Evolutionary conservation across 2,797 vertebrate genomes (phyloP).

Genomic region (Pygocentrus nattereri): DNA sequence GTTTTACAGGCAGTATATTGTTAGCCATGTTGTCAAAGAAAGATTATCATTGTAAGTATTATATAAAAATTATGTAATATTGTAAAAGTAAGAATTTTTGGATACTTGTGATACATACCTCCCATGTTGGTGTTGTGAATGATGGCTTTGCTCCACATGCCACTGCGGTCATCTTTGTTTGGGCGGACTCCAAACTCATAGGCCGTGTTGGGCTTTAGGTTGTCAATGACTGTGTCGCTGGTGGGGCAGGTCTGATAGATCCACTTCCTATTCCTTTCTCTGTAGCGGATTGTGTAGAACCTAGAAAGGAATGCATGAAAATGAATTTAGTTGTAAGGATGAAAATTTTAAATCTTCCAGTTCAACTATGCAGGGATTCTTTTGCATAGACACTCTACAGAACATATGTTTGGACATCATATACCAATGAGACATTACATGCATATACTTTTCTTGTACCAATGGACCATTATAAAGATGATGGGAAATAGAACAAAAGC

Average conservation of each 20-base stretch:
- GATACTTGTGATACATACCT: constrained; percentile 74
- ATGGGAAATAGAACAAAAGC: background rate
- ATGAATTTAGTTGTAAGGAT: background rate
- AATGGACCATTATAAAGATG: background rate
- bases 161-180: constrained; percentile 82
- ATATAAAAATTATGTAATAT: too few species aligned
- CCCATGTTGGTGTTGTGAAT: constrained; percentile 85
- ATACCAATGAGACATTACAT: background rate
- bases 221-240: constrained; percentile 91
- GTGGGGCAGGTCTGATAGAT: constrained; percentile 92
- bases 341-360: too few species aligned
- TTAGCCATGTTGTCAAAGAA: too few species aligned
- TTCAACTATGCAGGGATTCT: too few species aligned
- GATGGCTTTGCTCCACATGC: constrained; percentile 89
- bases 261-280: constrained; percentile 94
- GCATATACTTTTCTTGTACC: background rate
- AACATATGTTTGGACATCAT: background rate
- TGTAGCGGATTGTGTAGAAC: constrained; percentile 93
- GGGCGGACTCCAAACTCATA: constrained; percentile 93
- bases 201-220: constrained; percentile 89
- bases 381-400: too few species aligned
- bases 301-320: constrained; percentile 67
- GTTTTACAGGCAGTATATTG: too few species aligned
- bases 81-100: background rate
- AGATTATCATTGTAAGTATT: too few species aligned